Evolutionary conservation across 2,888 invertebrate genomes (phyloP).

Genomic region (Philopedon plagiatum): DNA sequence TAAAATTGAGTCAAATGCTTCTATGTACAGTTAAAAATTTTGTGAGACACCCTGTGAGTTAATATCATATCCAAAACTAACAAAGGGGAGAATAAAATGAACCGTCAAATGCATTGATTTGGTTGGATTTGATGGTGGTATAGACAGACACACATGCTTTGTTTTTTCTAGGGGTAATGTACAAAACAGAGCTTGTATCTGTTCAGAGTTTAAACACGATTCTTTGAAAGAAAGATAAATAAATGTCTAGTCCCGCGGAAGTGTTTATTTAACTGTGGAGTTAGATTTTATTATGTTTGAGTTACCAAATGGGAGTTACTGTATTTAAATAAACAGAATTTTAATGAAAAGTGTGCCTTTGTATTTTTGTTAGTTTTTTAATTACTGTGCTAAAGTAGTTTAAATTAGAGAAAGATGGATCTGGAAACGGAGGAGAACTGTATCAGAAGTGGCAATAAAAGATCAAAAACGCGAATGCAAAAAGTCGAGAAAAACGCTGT

Average conservation of each 20-base stretch:
- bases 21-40: neutral
- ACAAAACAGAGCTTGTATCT: conserved; percentile 21
- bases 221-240: conserved; percentile 22
- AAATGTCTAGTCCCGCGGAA: conserved; percentile 12
- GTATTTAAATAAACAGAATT: conserved; percentile 15
- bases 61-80: conserved; percentile 19
- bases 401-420: neutral
- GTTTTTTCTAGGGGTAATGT: conserved; percentile 16
- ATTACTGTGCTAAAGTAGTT: neutral
- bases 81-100: conserved; percentile 28
- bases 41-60: neutral
- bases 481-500: too few relatives aligned
- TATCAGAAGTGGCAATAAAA: too few relatives aligned
- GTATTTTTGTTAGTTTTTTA: neutral
- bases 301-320: conserved; percentile 5
- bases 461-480: too few relatives aligned
- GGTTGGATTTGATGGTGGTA: conserved; percentile 7
- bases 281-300: conserved; percentile 22
- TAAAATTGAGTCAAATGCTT: too few relatives aligned
- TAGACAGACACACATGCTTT: conserved; percentile 7
- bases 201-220: conserved; percentile 19
- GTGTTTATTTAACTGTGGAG: conserved; percentile 19
- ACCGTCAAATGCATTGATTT: conserved; percentile 30
- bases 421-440: too few relatives aligned
- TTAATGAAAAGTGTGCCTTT: conserved; percentile 9